Evolutionary conservation across 2,888 invertebrate species (phyloP).

Genomic region (Liodrosophila aerea): DNA sequence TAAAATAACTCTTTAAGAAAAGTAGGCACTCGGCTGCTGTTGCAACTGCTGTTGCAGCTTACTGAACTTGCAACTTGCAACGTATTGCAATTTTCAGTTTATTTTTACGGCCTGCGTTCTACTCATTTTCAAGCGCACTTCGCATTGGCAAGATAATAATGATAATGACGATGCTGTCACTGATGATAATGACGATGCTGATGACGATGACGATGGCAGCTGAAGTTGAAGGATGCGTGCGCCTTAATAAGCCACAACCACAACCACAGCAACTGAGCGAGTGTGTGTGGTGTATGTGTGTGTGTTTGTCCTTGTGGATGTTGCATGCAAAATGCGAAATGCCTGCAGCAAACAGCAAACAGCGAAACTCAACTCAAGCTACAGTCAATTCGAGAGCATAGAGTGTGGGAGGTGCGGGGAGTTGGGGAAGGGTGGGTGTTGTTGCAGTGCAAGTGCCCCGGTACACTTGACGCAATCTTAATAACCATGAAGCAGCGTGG

Average conservation of each 20-base stretch:
- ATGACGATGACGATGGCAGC: conserved; percentile 45
- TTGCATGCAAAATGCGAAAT: conserved; percentile 51
- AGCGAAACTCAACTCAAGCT: conserved; percentile 15
- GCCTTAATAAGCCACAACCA: conserved; percentile 69
- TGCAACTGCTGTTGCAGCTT: conserved; percentile 8
- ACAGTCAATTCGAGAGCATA: conserved; percentile 25
- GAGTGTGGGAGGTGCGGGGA: not conserved
- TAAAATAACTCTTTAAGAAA: not conserved
- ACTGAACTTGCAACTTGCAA: conserved; percentile 21
- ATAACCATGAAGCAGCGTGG: conserved; percentile 81
- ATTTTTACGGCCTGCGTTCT: conserved; percentile 27
- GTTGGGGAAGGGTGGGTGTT: conserved; percentile 6
- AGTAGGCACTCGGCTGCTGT: not conserved
- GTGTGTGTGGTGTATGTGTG: conserved; percentile 10
- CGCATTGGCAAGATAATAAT: conserved; percentile 14
- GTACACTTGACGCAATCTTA: conserved; percentile 81
- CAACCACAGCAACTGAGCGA: no score
- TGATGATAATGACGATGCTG: conserved; percentile 25
- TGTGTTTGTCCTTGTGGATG: conserved; percentile 46
- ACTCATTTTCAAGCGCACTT: conserved; percentile 42
- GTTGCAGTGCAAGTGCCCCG: conserved; percentile 50
- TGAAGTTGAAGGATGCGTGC: conserved; percentile 75
- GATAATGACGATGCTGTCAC: conserved; percentile 5
- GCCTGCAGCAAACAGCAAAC: conserved; percentile 51
- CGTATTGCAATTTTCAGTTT: conserved; percentile 19